These are phyloP conservation scores for Maniola hyperantus DNA, from an alignment of 2,888 invertebrate species.

Conservation along the genomic window DNA sequence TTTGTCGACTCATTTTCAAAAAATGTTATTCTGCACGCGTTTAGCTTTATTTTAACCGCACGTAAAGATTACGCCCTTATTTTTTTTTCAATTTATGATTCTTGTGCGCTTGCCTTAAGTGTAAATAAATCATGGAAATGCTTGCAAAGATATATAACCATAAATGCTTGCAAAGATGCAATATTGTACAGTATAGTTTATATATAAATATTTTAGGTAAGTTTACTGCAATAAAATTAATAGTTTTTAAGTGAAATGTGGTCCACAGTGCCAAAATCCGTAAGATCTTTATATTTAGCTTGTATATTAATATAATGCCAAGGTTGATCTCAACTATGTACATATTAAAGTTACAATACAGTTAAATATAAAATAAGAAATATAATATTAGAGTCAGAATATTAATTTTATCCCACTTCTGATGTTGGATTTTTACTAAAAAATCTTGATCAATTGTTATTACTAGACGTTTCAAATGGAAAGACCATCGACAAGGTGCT, in stretches of 20 bases:
- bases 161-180: constrained; percentile 46
- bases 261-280: constrained; percentile 78
- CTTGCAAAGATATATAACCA: constrained; percentile 35
- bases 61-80: neutral
- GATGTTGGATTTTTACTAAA: neutral
- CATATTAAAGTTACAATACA: constrained; percentile 52
- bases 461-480: too few species aligned
- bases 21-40: too few species aligned
- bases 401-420: constrained; percentile 7
- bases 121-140: constrained; percentile 14
- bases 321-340: constrained; percentile 80
- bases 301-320: constrained; percentile 42
- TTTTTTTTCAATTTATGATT: too few species aligned
- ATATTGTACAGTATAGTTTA: constrained; percentile 43
- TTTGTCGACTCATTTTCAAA: too few species aligned
- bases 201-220: constrained; percentile 16
- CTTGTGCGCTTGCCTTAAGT: constrained; percentile 4
- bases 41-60: neutral
- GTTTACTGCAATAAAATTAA: constrained; percentile 22
- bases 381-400: neutral
- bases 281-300: constrained; percentile 71
- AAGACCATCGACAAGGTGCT: too few species aligned
- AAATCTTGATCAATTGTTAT: neutral
- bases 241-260: constrained; percentile 57
- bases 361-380: constrained; percentile 36